These are phyloP conservation scores for Stichopus chloronotus DNA, from an alignment of 35 echinoderm and acorn worm species.

Conservation along the genomic window DNA sequence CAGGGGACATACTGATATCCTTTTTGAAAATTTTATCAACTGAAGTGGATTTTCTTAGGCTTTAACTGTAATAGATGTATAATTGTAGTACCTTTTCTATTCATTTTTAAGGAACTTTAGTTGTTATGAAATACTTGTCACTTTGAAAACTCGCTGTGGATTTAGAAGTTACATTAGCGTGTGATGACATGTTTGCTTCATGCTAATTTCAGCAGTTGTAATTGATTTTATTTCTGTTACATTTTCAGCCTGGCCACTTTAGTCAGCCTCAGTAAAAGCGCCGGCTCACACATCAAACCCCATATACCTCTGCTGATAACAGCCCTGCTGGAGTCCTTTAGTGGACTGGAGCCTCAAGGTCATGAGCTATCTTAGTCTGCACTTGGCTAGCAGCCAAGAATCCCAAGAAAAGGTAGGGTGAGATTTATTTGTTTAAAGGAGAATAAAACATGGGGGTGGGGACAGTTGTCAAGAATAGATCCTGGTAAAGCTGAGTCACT, in stretches of 20 bases:
- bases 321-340: slow-evolving; percentile 89
- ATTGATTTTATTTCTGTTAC: background rate
- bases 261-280: slow-evolving; percentile 94
- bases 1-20: no score
- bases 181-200: background rate
- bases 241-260: slow-evolving; percentile 78
- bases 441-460: no score
- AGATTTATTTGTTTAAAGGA: background rate
- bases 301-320: slow-evolving; percentile 92
- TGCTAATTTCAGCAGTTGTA: no score
- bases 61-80: no score
- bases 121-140: no score
- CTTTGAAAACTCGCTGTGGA: no score
- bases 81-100: no score
- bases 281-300: slow-evolving; percentile 80
- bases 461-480: no score
- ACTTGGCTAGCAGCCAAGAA: slow-evolving; percentile 77
- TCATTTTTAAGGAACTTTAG: no score
- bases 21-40: no score
- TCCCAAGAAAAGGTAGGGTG: slow-evolving; percentile 85
- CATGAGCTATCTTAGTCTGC: slow-evolving; percentile 94
- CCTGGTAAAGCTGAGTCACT: no score
- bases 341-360: slow-evolving; percentile 90
- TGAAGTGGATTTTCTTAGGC: no score
- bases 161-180: background rate